Evolutionary conservation across 2,797 vertebrate genomes (phyloP), one percentile per base, ranked within the genome.

Genomic region (Falco peregrinus): DNA sequence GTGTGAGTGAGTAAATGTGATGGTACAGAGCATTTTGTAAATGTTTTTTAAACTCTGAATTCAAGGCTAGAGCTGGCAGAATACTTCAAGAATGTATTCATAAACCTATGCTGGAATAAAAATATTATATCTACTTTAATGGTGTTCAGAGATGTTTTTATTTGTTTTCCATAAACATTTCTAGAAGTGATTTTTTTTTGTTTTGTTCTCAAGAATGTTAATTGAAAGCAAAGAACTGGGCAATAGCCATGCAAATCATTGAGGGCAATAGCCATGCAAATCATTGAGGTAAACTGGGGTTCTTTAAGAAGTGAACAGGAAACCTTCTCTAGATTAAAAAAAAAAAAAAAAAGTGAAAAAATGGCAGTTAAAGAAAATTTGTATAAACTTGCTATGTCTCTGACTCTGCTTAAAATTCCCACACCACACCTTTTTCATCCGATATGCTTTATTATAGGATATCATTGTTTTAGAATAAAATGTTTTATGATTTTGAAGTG

Each of bases 81-180:
- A 67, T 53, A 37, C 31, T 78, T 83, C 53, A 89, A 82, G 43
- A 74, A 90, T 75, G 14, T 76, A 90, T 85, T 86, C 56, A 91
- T 59, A 94, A 88, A 83, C 78, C 79, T 87, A 77, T 71, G 33
- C n/a, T 65, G 37, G 45, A 93, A 69, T 85, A 89, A 91, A 92
- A 95, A 87, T 50, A 87, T 73, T 22, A 10, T 80, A 80, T 84
- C 41, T n/a, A 39, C 54, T 82, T 90, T 67, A 61, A 84, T 90
- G 77, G 12, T 1, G 1, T 90, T 48, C 53, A 71, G 61, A 84
- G 57, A 76, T 84, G 33, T 29, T 93, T 94, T 88, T 69, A 69
- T 89, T 89, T 96, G 50, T 84, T 95, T 94, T 93, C 45, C 45
- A 91, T 75, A 88, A 91, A 90, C 50, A 39, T 91, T 95, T 88